Evolutionary conservation across 2,888 invertebrate species (phyloP), one percentile per base, ranked within the genome.

Genomic region (Tachystola acroxantha): DNA sequence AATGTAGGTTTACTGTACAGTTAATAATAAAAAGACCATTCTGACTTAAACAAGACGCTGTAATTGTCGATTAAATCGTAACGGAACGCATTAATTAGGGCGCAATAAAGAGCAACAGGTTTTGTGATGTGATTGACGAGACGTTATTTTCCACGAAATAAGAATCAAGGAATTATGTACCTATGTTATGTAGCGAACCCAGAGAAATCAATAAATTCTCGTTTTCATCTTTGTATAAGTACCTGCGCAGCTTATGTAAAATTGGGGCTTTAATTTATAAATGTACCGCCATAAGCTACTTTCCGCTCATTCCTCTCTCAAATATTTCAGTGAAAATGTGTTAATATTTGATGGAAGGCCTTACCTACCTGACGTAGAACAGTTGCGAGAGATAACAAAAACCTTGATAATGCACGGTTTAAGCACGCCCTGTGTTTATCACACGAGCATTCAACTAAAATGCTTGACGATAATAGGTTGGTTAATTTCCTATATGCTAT

Each of bases 1-100:
- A 67, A 68, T 62, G 62, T 53, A 57, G 64, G 57, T 75, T 74
- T 73, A 69, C 62, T 57, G 53, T 45, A 50, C 53, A 43, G 50
- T 58, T 55, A 62, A 62, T 49, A 51, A 36, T 33, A 36, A 36
- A 40, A 40, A 36, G 30, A 25, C 28, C 14, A 25, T 33, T 33
- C 12, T 20, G 50, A 46, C 48, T 54, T 48, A 45, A 57, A 53
- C 50, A 52, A 53, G 50, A 52, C 56, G 46, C 51, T 38, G 47
- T 52, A 56, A 63, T 55, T 50, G 50, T 48, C 53, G 52, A 59
- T 63, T 60, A 46, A 54, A 50, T 50, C 45, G 54, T 57, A 50
- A 56, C 53, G 51, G 36, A 34, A 39, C 35, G 36, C 40, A 37
- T 39, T 42, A 42, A 43, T 44, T 41, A 37, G 40, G 33, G 33